These are phyloP conservation scores for Drosophila lacertosa DNA, from an alignment of 1,140 invertebrate species.

Conservation along the genomic window DNA sequence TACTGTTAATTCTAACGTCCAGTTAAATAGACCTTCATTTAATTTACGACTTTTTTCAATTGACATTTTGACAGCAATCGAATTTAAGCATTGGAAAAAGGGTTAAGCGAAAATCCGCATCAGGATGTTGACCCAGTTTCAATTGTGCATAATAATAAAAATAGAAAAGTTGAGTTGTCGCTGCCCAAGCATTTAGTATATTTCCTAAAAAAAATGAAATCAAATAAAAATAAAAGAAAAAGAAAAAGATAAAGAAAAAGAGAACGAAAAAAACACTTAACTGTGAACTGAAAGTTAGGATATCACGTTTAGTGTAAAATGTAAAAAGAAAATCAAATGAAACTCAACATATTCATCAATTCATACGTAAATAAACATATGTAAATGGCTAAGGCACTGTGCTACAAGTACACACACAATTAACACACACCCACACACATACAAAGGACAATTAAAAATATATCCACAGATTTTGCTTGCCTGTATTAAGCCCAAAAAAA, in stretches of 20 bases:
- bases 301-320: slow-evolving; percentile 4
- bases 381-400: slow-evolving; percentile 41
- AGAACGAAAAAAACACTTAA: too few relatives aligned
- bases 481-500: slow-evolving; percentile 67
- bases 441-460: slow-evolving; percentile 54
- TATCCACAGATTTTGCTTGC: slow-evolving; percentile 70
- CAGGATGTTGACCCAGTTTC: slow-evolving; percentile 10
- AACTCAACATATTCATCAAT: slow-evolving; percentile 42
- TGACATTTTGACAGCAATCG: slow-evolving; percentile 6
- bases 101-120: neutral
- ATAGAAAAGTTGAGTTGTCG: slow-evolving; percentile 1
- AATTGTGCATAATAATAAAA: slow-evolving; percentile 10
- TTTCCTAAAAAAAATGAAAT: neutral
- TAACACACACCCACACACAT: slow-evolving; percentile 33
- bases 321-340: slow-evolving; percentile 12
- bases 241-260: neutral
- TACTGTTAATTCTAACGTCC: neutral
- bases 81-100: slow-evolving; percentile 7
- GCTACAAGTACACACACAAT: slow-evolving; percentile 21
- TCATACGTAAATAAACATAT: slow-evolving; percentile 42
- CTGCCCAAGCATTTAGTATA: slow-evolving; percentile 5
- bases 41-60: neutral
- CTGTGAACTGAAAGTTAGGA: slow-evolving; percentile 32
- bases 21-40: neutral
- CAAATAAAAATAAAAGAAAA: neutral